phyloP scores from a whole-genome alignment of 2,888 invertebrate genomes.

The Athalia circularis region DNA sequence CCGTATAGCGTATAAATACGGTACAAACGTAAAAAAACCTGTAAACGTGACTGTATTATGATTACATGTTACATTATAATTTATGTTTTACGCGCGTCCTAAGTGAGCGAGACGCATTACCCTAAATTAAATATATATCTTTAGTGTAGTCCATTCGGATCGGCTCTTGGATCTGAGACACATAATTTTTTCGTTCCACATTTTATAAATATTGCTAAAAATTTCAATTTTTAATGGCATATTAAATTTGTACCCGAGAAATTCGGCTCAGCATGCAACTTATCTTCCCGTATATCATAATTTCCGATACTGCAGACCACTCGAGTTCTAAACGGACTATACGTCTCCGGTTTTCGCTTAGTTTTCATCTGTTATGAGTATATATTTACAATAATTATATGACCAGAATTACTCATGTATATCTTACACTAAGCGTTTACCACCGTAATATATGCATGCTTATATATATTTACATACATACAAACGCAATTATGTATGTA shows the following conservation, averaged over 20 bases:
- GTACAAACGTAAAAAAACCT: conserved; percentile 71
- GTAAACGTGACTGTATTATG: conserved; percentile 65
- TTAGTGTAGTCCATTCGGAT: conserved; percentile 21
- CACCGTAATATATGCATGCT: conserved; percentile 41
- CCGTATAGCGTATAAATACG: conserved; percentile 69
- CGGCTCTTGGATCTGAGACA: neutral
- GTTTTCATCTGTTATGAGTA: conserved; percentile 46
- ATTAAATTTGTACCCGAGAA: neutral
- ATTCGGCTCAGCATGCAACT: neutral
- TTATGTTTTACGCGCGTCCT: conserved; percentile 37
- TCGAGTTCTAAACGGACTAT: conserved; percentile 26
- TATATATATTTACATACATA: conserved; percentile 31
- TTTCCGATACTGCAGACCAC: conserved; percentile 7
- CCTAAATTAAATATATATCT: conserved; percentile 41
- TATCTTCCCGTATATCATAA: neutral
- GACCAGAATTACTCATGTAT: conserved; percentile 71
- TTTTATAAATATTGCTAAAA: conserved; percentile 13
- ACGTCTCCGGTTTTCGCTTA: conserved; percentile 40
- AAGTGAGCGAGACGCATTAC: conserved; percentile 44
- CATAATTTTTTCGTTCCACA: neutral
- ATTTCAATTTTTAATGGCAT: neutral
- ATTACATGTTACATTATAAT: conserved; percentile 52
- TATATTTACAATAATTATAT: conserved; percentile 61
- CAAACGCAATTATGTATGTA: conserved; percentile 53
- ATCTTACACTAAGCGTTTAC: conserved; percentile 62